A percentile compares a stretch with the other conserved stretches of the same genome.
Conservation (phyloP, 1,140 invertebrate genomes). For the Schlechtendalia chinensis region DNA sequence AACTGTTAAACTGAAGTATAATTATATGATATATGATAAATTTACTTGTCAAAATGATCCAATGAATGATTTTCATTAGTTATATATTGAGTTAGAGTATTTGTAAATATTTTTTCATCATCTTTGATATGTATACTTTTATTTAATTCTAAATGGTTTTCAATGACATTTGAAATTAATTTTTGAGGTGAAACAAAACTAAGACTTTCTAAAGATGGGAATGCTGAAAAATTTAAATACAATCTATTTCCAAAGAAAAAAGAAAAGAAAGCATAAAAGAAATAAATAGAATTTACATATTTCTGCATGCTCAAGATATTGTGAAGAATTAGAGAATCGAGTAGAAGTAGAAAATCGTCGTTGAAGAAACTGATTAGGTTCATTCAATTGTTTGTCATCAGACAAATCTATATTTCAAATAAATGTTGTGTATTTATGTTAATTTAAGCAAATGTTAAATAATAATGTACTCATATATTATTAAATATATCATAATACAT, state of each 20-base stretch:
- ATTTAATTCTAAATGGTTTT: background rate
- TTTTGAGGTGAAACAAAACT: slow-evolving; percentile 11
- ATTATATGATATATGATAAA: background rate
- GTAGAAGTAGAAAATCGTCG: slow-evolving; percentile 42
- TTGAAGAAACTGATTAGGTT: slow-evolving; percentile 2
- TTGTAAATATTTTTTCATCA: background rate
- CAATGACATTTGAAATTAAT: background rate
- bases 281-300: slow-evolving; percentile 33
- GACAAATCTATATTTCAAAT: slow-evolving; percentile 32
- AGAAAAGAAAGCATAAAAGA: background rate
- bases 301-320: slow-evolving; percentile 47
- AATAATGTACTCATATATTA: no score
- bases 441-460: slow-evolving; percentile 7
- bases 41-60: background rate
- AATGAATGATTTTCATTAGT: background rate
- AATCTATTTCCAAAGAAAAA: background rate
- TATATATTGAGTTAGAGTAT: background rate
- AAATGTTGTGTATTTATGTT: background rate
- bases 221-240: slow-evolving; percentile 5
- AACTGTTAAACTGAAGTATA: no score
- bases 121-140: background rate
- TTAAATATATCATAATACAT: no score
- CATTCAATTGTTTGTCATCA: slow-evolving; percentile 11
- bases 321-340: slow-evolving; percentile 33
- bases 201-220: background rate